Evolutionary conservation across 2,797 vertebrate species (phyloP).

Genomic region (Pangasius mekongensis): DNA sequence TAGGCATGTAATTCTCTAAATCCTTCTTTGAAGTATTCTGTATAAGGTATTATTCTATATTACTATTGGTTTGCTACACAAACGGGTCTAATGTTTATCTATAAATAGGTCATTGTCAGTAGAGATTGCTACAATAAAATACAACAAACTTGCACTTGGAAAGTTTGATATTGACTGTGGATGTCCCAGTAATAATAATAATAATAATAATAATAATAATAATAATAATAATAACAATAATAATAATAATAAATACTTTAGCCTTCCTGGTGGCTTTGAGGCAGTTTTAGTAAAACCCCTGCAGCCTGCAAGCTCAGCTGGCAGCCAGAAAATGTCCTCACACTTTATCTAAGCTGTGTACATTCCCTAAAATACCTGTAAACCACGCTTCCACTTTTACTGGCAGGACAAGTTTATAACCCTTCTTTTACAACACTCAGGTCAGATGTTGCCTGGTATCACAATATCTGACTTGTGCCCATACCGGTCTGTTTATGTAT

Average conservation of each 20-base stretch:
- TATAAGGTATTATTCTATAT: background rate
- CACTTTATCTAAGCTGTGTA: constrained; percentile 35
- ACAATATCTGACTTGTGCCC: background rate
- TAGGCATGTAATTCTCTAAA: background rate
- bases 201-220: background rate
- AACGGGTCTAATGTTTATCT: background rate
- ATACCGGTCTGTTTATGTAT: background rate
- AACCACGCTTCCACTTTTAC: constrained; percentile 62
- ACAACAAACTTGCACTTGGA: background rate
- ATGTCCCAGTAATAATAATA: background rate
- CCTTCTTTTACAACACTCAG: constrained; percentile 64
- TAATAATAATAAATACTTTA: background rate
- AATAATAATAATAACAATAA: background rate
- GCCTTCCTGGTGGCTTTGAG: background rate
- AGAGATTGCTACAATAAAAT: background rate
- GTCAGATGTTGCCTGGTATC: constrained; percentile 37
- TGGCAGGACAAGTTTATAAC: constrained; percentile 38
- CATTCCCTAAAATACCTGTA: constrained; percentile 27
- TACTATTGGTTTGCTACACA: background rate
- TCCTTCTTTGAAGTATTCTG: background rate
- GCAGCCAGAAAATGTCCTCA: background rate
- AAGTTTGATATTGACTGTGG: background rate
- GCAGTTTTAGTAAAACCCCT: background rate
- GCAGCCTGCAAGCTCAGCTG: background rate
- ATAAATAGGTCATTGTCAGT: background rate